Base-by-base conservation (phyloP, 2,888 invertebrate genomes). In the Holacanthella duospinosa region DNA sequence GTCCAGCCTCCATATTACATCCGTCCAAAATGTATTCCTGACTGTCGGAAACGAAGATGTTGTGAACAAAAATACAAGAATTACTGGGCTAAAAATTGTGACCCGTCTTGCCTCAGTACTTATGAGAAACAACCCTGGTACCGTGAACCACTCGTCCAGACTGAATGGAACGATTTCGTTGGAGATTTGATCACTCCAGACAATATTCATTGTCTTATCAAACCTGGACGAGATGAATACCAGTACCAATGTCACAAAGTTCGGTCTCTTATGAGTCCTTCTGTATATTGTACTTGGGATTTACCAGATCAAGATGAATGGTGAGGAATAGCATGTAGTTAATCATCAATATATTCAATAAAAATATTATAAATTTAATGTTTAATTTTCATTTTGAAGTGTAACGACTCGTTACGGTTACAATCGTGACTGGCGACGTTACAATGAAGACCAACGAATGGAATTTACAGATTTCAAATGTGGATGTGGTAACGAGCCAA, bases 71-170 rank as follows among this genome's bases (percentile, higher is more conserved):
- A 66, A 25, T 68, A 64, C 55, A 70, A 71, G 58, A 55, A 60
- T 2, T 71, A 66, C 36, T 69, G 66, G 66, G 61, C 60, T 12
- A 62, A 62, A 44, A 69, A 68, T 56, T 66, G 66, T 29, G 64
- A 65, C 28, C 58, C 66, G 12, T 64, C 66, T 28, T 61, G 61
- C 29, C 58, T 60, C 19, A 9, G 54, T 0, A 53, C 61, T 28
- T 71, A 71, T 44, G 68, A 69, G 57, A 62, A 66, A 27, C 71
- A 71, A 43, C 68, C 71, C 1, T 71, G 71, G 71, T 69, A 69
- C 55, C 59, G 63, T 19, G 68, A 71, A 48, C 68, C 67, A 1
- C 19, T 67, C 9, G 65, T 71, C 26, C 68, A 71, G 29, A 29
- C 62, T 2, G 66, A 66, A 21, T 71, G 71, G 71, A 26, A 55